Evolutionary conservation across 2,888 invertebrate species (phyloP).

Genomic region (Ferdinandea cuprea): DNA sequence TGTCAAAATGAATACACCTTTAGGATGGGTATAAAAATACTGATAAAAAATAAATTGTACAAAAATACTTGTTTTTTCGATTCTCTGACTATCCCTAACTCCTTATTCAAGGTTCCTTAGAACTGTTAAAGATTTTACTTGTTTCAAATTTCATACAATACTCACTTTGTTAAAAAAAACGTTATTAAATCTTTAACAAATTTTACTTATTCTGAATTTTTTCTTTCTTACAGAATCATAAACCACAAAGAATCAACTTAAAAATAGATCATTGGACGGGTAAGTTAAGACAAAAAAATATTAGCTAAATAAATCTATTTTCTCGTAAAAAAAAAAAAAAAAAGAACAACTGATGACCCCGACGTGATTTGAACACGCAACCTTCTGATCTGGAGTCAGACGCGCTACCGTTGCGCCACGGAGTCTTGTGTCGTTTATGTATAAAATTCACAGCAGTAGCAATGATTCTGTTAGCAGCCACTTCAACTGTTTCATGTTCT

Average conservation of each 20-base stretch:
- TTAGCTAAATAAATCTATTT: background rate
- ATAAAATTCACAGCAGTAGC: background rate
- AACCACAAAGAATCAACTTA: background rate
- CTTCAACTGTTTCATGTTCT: background rate
- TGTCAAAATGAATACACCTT: too few species aligned
- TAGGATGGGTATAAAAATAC: too few species aligned
- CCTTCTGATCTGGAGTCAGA: conserved; percentile 79
- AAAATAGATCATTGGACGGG: conserved; percentile 23
- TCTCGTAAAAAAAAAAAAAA: conserved; percentile 10
- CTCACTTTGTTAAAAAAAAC: too few species aligned
- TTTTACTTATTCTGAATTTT: background rate
- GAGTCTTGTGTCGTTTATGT: conserved; percentile 68
- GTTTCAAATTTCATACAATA: too few species aligned
- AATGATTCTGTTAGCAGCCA: background rate
- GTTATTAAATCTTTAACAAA: too few species aligned
- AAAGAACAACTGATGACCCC: conserved; percentile 73
- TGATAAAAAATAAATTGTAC: too few species aligned
- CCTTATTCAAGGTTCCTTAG: too few species aligned
- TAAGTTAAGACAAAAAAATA: conserved; percentile 7
- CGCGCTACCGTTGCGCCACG: conserved; percentile 80
- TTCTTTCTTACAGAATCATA: conserved; percentile 6
- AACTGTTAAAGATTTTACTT: too few species aligned
- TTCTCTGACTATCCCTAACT: too few species aligned
- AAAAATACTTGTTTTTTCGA: too few species aligned
- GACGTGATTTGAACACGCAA: conserved; percentile 80